Base-by-base conservation (phyloP, 2,888 invertebrate species). In the Argyra leucocephala region DNA sequence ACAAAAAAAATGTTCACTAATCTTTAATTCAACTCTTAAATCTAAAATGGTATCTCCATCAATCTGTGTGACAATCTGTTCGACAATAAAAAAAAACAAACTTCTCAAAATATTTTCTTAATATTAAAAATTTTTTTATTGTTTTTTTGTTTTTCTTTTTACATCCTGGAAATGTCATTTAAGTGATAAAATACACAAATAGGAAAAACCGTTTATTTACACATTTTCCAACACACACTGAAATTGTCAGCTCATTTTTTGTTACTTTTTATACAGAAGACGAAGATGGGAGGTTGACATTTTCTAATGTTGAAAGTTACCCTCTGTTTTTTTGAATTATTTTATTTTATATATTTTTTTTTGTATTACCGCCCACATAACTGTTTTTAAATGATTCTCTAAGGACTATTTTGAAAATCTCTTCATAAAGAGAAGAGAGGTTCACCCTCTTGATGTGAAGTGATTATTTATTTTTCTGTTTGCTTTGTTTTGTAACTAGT, bases 131-230 rank as follows among this genome's bases (percentile, higher is more conserved):
- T 3, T 48, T 48, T 18, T 48, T 48, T 9, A 18, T 48, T 48
- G 12, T 48, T 12, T 48, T 48, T 37, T 48, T 48, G 18, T 48
- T 48, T 48, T 48, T 48, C 9, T 31, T 31, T 31, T 31, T 12
- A 31, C 12, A 31, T 31, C 48, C 48, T 48, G 48, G 18, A 48
- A 48, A 18, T 48, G 48, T 48, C 48, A 48, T 48, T 48, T 48
- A 48, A 48, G 48, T 48, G 48, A 48, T 48, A 48, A 48, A 48
- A 48, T 48, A 48, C 18, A 48, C 48, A 48, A 48, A 15, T 48
- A 48, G n/a, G 5, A 48, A 18, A 48, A 18, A 48, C 5, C n/a
- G n/a, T 48, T 48, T 48, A 48, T 48, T 48, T 48, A 18, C 15
- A 48, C 18, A 6, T 12, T 48, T 12, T 48, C 48, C 5, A 48